Evolutionary conservation across 2,113 vertebrate genomes (phyloP).

Genomic region (Willisornis vidua): DNA sequence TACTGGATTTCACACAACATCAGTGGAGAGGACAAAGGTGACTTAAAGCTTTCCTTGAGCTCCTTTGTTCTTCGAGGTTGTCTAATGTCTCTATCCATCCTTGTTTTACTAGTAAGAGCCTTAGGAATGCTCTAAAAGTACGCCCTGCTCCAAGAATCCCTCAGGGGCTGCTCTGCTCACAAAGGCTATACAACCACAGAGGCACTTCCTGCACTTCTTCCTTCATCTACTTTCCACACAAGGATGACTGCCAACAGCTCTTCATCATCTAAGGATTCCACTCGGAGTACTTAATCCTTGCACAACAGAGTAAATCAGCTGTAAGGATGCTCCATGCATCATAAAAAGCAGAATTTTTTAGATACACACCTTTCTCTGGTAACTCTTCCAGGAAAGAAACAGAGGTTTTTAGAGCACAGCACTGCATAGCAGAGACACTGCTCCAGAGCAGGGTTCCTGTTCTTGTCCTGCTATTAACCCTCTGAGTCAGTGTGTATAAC

Average conservation of each 20-base stretch:
- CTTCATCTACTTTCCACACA: constrained; percentile 36
- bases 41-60: not conserved
- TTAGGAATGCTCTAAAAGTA: not conserved
- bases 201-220: not conserved
- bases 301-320: not conserved
- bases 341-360: not conserved
- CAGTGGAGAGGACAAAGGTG: not conserved
- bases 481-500: not conserved
- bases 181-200: not conserved
- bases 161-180: not conserved
- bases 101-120: not conserved
- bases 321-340: not conserved
- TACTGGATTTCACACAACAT: not conserved
- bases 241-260: not conserved
- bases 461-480: not conserved
- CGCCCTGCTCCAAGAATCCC: not conserved
- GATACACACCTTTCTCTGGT: not conserved
- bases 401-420: not conserved
- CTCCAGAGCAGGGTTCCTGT: not conserved
- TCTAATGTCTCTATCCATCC: not conserved
- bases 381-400: not conserved
- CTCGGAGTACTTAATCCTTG: not conserved
- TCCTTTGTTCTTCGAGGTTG: not conserved
- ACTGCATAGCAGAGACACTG: not conserved
- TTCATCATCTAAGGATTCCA: not conserved